These are phyloP conservation scores for Tenthredo notha DNA, from an alignment of 2,888 invertebrate genomes.

Conservation along the genomic window DNA sequence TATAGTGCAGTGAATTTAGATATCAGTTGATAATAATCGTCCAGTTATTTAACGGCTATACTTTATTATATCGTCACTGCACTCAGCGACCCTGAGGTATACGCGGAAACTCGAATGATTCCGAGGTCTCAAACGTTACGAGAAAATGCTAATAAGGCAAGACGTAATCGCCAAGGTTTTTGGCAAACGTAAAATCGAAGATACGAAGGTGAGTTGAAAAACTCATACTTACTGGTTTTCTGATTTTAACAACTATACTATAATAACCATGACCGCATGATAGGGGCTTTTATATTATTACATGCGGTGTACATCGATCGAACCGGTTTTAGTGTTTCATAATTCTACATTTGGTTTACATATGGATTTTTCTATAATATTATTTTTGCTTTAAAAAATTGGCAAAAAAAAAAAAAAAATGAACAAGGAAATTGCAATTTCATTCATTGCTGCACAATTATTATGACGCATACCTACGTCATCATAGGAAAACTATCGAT, in stretches of 20 bases:
- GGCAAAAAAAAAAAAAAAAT: too few species aligned
- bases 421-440: too few species aligned
- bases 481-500: too few species aligned
- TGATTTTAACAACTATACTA: neutral
- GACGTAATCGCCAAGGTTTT: conserved; percentile 41
- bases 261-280: neutral
- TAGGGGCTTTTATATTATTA: neutral
- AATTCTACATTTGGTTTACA: neutral
- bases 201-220: too few species aligned
- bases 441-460: too few species aligned
- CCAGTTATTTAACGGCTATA: neutral
- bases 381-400: too few species aligned
- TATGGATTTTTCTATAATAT: too few species aligned
- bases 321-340: neutral
- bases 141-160: conserved; percentile 17
- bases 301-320: neutral
- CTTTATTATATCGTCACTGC: neutral
- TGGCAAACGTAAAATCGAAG: conserved; percentile 43
- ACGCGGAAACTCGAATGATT: conserved; percentile 11
- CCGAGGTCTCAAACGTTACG: conserved; percentile 15
- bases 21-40: neutral
- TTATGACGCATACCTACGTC: too few species aligned
- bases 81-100: conserved; percentile 2
- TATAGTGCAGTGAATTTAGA: neutral
- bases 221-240: too few species aligned